Evolutionary conservation across 2,888 invertebrate species (phyloP).

Genomic region (Cephus rjabovi): DNA sequence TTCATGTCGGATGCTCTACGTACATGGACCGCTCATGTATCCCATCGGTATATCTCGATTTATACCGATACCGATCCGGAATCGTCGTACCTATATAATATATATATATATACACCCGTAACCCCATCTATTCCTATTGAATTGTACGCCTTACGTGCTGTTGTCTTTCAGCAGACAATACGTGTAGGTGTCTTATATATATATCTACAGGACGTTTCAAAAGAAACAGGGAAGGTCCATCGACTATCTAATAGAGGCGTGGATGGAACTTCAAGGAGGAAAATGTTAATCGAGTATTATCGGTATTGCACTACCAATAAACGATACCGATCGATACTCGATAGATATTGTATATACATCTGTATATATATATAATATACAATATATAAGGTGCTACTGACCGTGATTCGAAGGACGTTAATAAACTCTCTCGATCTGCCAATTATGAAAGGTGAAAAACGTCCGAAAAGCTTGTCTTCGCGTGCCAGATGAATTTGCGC

Average conservation of each 20-base stretch:
- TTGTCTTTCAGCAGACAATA: constrained; percentile 15
- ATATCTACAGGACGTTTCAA: not conserved
- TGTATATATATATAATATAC: too few relatives aligned
- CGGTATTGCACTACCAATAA: not conserved
- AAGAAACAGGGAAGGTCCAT: not conserved
- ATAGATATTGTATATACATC: not conserved
- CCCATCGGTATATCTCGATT: constrained; percentile 65
- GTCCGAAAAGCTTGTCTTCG: constrained; percentile 17
- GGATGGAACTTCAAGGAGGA: not conserved
- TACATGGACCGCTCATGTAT: constrained; percentile 63
- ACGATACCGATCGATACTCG: not conserved
- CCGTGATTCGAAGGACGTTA: constrained; percentile 36
- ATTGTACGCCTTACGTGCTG: constrained; percentile 12
- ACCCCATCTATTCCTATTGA: constrained; percentile 17
- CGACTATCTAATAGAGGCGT: not conserved
- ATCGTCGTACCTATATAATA: constrained; percentile 54
- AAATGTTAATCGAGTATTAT: not conserved
- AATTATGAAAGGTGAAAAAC: constrained; percentile 21
- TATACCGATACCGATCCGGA: constrained; percentile 65
- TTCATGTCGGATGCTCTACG: constrained; percentile 59
- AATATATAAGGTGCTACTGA: constrained; percentile 9
- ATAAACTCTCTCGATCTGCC: constrained; percentile 13
- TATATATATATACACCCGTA: constrained; percentile 44
- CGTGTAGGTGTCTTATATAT: constrained; percentile 28
- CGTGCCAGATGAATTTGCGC: constrained; percentile 2